These are phyloP conservation scores for Phalangium opilio DNA, from an alignment of 2,888 invertebrate genomes.

Conservation along the genomic window DNA sequence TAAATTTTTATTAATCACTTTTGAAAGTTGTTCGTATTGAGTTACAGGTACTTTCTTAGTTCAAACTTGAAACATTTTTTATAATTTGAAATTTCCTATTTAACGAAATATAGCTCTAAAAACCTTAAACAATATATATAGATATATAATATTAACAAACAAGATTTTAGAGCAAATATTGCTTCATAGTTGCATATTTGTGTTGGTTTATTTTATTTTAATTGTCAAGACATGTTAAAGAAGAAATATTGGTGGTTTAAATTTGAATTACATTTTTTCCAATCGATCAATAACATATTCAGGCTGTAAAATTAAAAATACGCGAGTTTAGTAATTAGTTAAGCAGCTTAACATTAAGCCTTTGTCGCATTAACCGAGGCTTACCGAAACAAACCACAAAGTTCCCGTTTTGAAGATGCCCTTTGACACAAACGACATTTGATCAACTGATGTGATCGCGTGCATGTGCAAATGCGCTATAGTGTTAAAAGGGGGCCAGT, in stretches of 20 bases:
- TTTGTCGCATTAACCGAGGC: constrained; percentile 1
- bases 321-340: neutral
- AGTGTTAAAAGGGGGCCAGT: constrained; percentile 78
- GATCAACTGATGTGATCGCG: constrained; percentile 57
- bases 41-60: too few species aligned
- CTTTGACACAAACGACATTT: constrained; percentile 42
- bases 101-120: too few species aligned
- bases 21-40: too few species aligned
- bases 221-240: too few species aligned
- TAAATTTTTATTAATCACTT: too few species aligned
- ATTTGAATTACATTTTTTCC: neutral
- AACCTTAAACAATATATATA: too few species aligned
- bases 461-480: constrained; percentile 72
- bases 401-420: constrained; percentile 13
- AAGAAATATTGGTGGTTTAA: neutral
- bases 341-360: neutral
- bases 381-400: constrained; percentile 19
- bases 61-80: too few species aligned
- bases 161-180: too few species aligned
- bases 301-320: constrained; percentile 6
- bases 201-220: too few species aligned
- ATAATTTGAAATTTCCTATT: too few species aligned
- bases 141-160: too few species aligned
- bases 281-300: constrained; percentile 7
- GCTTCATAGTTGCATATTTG: too few species aligned